Evolutionary conservation across 2,113 vertebrate species (phyloP).

Genomic region (Galeopterus variegatus): DNA sequence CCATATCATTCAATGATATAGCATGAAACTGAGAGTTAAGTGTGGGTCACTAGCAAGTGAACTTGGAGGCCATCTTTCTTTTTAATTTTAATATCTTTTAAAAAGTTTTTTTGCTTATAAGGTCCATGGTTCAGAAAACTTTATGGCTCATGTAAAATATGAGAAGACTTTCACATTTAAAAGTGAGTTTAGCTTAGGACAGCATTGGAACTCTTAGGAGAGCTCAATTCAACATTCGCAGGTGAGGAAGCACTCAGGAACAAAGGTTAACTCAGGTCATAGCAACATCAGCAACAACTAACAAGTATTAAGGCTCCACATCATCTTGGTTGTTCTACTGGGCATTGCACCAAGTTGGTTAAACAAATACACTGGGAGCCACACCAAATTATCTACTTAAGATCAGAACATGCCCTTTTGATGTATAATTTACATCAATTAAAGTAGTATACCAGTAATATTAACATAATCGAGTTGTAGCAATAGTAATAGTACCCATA

Average conservation of each 20-base stretch:
- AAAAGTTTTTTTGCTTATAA: constrained; percentile 3
- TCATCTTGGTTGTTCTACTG: constrained; percentile 58
- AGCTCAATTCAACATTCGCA: neutral
- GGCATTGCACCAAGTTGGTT: constrained; percentile 81
- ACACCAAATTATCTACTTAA: constrained; percentile 55
- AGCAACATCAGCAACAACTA: neutral
- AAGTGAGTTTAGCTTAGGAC: constrained; percentile 43
- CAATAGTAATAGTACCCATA: neutral
- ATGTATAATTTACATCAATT: constrained; percentile 50
- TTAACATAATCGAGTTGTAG: neutral
- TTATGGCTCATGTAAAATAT: neutral
- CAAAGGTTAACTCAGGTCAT: constrained; percentile 6
- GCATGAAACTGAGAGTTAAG: constrained; percentile 26
- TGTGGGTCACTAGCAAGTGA: neutral
- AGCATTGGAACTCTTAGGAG: neutral
- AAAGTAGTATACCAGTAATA: neutral
- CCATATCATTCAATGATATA: neutral
- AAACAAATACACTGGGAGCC: constrained; percentile 71
- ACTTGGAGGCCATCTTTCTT: neutral
- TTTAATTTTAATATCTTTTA: constrained; percentile 38
- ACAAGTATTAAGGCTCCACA: constrained; percentile 6
- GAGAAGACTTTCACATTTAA: neutral
- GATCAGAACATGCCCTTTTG: constrained; percentile 51
- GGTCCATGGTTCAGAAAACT: neutral
- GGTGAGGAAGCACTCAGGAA: neutral